Evolutionary conservation across 2,888 invertebrate species (phyloP), one percentile per base, ranked within the genome.

Genomic region (Cyrtodaria siliqua): DNA sequence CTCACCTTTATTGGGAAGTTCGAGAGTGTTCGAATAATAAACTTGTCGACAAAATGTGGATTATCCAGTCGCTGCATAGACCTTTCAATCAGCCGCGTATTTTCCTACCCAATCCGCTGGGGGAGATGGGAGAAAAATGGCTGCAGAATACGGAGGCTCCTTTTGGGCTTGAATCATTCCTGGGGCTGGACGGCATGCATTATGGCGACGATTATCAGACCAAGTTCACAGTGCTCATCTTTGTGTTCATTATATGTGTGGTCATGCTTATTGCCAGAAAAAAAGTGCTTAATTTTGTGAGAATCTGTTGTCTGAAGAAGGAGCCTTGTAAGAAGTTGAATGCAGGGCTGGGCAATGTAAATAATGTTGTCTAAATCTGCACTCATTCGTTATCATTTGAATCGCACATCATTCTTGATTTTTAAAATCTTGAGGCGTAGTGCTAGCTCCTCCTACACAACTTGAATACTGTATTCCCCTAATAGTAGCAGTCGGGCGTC

Each of bases 1-100:
- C 87, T 14, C 88, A 89, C 64, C 71, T 90, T 3, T 75, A 81
- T 27, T 90, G 90, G 90, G 86, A 87, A 64, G 86, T 86, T 4
- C 62, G 82, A 67, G 82, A 83, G 49, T 86, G 86, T n/a, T 56
- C 55, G 26, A 87, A 84, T 60, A 87, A 88, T 62, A 84, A 85
- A 64, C 67, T 84, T 27, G 72, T 89, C 14, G 90, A 90, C 38
- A 80, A 76, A 42, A 77, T 88, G 14, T 84, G 83, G 82, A 73
- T 90, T 4, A 76, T 88, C 18, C 88, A 89, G 59, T 73, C 79
- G 14, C 77, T 72, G 23, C 89, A 89, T 70, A 84, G 87, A 44
- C 84, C 88, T 6, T 89, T 88, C 44, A 72, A 63, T 47, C 78
- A 80, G 29, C 72, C 77, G 20, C 38, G 63, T 27, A 78, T 80